Conservation (phyloP, 2,888 invertebrate species). For the Amorpha juglandis region DNA sequence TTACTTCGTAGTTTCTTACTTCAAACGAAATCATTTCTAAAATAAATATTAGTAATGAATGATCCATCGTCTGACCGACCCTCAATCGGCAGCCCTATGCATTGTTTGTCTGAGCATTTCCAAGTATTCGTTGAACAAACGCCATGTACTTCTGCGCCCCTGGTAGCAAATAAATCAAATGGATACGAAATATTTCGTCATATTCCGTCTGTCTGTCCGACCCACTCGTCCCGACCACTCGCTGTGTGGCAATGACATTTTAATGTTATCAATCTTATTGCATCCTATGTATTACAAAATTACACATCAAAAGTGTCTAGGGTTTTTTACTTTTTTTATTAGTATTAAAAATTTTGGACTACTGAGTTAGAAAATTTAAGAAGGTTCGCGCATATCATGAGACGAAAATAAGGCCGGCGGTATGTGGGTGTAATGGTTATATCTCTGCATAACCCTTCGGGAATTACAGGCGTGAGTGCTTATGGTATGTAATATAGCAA, state of each 20-base stretch:
- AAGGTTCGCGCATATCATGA: no score
- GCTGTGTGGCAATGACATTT: constrained; percentile 46
- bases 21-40: background rate
- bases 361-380: no score
- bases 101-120: constrained; percentile 18
- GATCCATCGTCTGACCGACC: background rate
- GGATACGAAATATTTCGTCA: constrained; percentile 51
- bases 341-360: no score
- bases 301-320: no score
- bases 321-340: no score
- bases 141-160: constrained; percentile 33
- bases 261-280: constrained; percentile 34
- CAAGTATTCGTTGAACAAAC: constrained; percentile 23
- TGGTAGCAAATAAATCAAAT: constrained; percentile 39
- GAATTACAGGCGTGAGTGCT: no score
- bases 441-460: no score
- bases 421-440: no score
- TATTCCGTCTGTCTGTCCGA: constrained; percentile 42
- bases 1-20: no score
- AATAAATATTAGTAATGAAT: constrained; percentile 1
- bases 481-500: no score
- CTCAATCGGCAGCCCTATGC: constrained; percentile 10
- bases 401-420: no score
- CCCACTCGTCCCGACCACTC: constrained; percentile 38
- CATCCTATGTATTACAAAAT: no score